These are phyloP conservation scores for Dyspetes luteomarginatus DNA, from an alignment of 2,888 invertebrate species.

Conservation along the genomic window DNA sequence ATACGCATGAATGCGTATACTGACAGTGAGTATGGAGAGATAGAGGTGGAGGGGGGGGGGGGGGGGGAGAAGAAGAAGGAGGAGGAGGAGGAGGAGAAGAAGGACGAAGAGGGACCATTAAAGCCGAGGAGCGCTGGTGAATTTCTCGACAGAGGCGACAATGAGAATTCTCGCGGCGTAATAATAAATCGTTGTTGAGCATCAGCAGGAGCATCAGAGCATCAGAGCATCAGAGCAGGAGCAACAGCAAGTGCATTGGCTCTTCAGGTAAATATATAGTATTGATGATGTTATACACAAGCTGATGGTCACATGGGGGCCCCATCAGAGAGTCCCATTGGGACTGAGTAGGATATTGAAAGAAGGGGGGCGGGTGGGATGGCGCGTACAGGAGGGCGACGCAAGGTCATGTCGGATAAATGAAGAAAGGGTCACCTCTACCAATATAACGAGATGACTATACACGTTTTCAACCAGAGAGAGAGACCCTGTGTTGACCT, in stretches of 20 bases:
- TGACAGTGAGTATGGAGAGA: not conserved
- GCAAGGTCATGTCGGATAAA: conserved; percentile 62
- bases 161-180: conserved; percentile 25
- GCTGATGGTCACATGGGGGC: conserved; percentile 16
- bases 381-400: too few relatives aligned
- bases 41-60: too few relatives aligned
- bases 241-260: conserved; percentile 71
- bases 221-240: too few relatives aligned
- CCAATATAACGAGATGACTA: conserved; percentile 79
- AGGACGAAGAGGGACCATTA: not conserved
- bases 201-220: too few relatives aligned
- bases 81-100: too few relatives aligned
- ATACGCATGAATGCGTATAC: conserved; percentile 27
- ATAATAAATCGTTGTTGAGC: conserved; percentile 54
- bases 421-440: conserved; percentile 67
- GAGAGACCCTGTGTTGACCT: conserved; percentile 17
- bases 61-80: too few relatives aligned
- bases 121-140: conserved; percentile 22
- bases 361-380: conserved; percentile 48
- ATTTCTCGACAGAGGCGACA: conserved; percentile 19
- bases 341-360: conserved; percentile 42
- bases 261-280: conserved; percentile 76
- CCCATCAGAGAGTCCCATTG: conserved; percentile 24
- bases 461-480: conserved; percentile 69
- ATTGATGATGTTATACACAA: conserved; percentile 76